These are phyloP conservation scores for Archilochus colubris DNA, from an alignment of 2,113 vertebrate species.

Conservation along the genomic window DNA sequence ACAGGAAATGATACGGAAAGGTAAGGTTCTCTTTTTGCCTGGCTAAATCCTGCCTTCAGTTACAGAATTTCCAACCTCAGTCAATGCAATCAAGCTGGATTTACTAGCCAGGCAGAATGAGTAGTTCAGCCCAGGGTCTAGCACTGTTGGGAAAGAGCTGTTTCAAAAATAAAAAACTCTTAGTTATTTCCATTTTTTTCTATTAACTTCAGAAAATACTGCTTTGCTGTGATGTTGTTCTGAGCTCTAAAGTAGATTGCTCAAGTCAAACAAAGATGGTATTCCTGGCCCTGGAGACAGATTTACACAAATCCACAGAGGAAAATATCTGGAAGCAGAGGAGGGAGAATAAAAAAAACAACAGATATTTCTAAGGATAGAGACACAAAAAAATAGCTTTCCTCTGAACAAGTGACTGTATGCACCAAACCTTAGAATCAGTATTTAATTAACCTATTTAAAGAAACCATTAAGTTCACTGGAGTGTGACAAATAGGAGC, in stretches of 20 bases:
- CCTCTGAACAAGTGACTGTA: neutral
- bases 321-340: neutral
- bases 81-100: neutral
- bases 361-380: neutral
- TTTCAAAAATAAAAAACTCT: slow-evolving; percentile 25
- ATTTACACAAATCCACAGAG: slow-evolving; percentile 15
- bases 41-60: neutral
- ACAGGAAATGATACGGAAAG: neutral
- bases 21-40: neutral
- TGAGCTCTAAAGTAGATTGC: neutral
- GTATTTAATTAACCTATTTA: slow-evolving; percentile 42
- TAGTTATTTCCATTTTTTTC: slow-evolving; percentile 48
- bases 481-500: neutral
- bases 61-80: neutral
- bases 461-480: neutral
- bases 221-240: neutral
- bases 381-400: neutral
- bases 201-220: slow-evolving; percentile 49
- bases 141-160: neutral
- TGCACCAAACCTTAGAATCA: neutral
- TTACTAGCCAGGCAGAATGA: neutral
- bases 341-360: neutral
- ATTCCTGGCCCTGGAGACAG: slow-evolving; percentile 1
- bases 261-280: slow-evolving; percentile 5
- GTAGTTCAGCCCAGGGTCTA: neutral